Evolutionary conservation across 2,888 invertebrate species (phyloP), one percentile per base, ranked within the genome.

Genomic region (Pherbina coryleti): DNA sequence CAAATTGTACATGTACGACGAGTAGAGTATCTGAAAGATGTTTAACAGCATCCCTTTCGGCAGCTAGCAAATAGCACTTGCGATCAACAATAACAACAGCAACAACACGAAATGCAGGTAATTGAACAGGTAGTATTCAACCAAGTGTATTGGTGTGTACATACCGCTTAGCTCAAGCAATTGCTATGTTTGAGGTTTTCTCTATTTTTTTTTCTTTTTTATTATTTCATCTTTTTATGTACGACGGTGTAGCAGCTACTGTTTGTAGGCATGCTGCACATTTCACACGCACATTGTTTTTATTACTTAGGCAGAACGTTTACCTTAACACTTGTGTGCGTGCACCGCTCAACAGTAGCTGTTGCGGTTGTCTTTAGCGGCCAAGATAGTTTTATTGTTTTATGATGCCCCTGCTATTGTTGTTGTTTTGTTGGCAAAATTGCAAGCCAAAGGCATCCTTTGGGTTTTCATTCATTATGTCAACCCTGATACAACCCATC

Each of bases 261-360:
- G 76, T 76, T 79, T 72, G 55, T 17, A 19, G 7, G 55, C 28
- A 71, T 31, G 49, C 62, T 70, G 69, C 78, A 82, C 82, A 82
- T 83, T 86, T 86, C 85, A 84, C 84, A 86, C 82, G 85, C 86
- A 82, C 69, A 37, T 53, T 31, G 14, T 55, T 57, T 72, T 72
- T 28, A 34, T 57, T 72, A 31, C 60, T 72, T 14, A 17, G n/a
- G 55, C 31, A 67, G 22, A 37, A 22, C 19, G 34, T 66, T 64
- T 34, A 34, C 34, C 34, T 62, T 55, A 55, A 55, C 62, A 62
- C 62, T 62, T 62, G 62, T 17, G 2, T 55, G 55, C 44, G 44
- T 44, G 11, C 44, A 44, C 3, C 55, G 5, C 19, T 62, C 25
- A 62, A 62, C 62, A 62, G 62, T 53, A 49, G 72, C 60, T 44